Base-by-base conservation (phyloP, 92 coral and sea anemone genomes). In the Pocillopora grandis region DNA sequence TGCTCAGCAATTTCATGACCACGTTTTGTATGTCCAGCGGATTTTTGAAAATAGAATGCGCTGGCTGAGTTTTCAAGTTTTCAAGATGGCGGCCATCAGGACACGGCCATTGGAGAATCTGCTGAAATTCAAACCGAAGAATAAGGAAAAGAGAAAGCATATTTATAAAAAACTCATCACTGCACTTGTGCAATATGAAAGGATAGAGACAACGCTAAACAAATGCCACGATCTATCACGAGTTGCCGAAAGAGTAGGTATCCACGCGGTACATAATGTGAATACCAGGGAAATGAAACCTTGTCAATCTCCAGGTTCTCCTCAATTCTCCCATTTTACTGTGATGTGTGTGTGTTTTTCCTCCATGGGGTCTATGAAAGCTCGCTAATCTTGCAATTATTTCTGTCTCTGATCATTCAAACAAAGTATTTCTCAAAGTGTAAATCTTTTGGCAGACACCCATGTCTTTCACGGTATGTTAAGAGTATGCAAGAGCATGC, bases 151-250 rank as follows among this genome's bases (percentile, higher is more conserved):
- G 87, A 79, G 99, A 36, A 93, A 97, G 78, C 84, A 83, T 8
- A 66, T 97, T 71, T 97, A 97, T 81, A 97, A 94, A 80, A 94
- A 94, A 76, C 89, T 97, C 61, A 89, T 97, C 57, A 97, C 99
- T 37, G 97, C 97, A 62, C 94, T 97, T 85, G 99, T 97, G 7
- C 98, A 94, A 59, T 94, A 97, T 77, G 99, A 97, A 84, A 92
- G 98, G 76, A 92, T 97, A 23, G 99, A 94, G 77, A 97, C 99
- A n/a, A 97, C 99, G 69, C 80, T 97, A 10, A 87, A 91, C 42
- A 86, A 95, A 87, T 97, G 99, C 73, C 97, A 97, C 64, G 99
- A 97, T 89, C 89, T 97, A 76, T 94, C 99, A 23, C 68, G 99
- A 84, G 99, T 97, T 10, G 98, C 99, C 0, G 98, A 94, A 86